Evolutionary conservation across 53 echinoderm and acorn worm species (phyloP), one percentile per base, ranked within the genome.

Genomic region (Echinometra lucunter): DNA sequence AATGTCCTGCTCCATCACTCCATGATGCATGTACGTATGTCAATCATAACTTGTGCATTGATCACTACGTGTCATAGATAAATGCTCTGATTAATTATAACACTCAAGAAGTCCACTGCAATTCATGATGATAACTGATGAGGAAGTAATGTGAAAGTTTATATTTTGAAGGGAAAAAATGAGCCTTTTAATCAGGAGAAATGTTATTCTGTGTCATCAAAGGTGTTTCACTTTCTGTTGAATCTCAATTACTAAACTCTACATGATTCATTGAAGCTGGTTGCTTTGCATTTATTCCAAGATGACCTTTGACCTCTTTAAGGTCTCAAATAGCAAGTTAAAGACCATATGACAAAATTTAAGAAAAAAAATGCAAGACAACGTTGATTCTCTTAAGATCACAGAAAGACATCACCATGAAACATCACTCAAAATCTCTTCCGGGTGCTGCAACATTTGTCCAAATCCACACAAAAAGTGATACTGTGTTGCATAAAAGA

Each of bases 291-390:
- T 40, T 78, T 16, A 85, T 85, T 53, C 13, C 85, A n/a, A n/a
- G 85, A 49, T 85, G 85, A 85, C 85, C 85, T 85, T 49, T 85
- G 85, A 85, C n/a, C 45, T 85, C 85, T 28, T 85, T 17, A 85
- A 49, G 27, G 16, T 85, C 47, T 49, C 30, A 81, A 19, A 44
- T 4, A 81, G 25, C 81, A 44, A 28, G 49, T 85, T 85, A 85
- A 85, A 85, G 85, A 47, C 47, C 85, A 49, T 45, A 49, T 13
- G 49, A 47, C 45, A 75, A 49, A 27, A 10, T 44, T 40, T 13
- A 32, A 69, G 13, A n/a, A n/a, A n/a, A n/a, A 58, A 32, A 69
- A 69, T 11, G 10, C 30, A 18, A 40, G 28, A 49, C 27, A 78
- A 85, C 47, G 49, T 49, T 23, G 9, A 4, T 47, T 85, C 45